A percentile compares a stretch with the other conserved stretches of the same genome.
These are phyloP conservation scores for Protophormia terraenovae DNA, from an alignment of 2,888 invertebrate genomes.

Conservation along the genomic window DNA sequence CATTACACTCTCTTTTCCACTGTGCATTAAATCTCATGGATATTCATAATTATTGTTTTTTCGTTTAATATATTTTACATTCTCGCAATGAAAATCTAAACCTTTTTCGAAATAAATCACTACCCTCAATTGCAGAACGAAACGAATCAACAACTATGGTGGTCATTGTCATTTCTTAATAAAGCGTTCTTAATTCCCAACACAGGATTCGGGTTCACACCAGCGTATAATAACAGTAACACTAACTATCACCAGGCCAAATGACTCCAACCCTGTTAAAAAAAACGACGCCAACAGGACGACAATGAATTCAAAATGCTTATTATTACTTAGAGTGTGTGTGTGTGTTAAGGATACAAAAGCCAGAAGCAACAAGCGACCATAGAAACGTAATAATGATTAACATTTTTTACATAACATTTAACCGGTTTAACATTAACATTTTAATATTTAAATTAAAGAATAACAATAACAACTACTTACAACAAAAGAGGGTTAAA, in stretches of 20 bases:
- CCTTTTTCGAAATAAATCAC: slow-evolving; percentile 54
- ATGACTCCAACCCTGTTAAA: slow-evolving; percentile 71
- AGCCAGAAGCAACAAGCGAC: slow-evolving; percentile 46
- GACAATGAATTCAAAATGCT: slow-evolving; percentile 66
- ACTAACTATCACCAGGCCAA: slow-evolving; percentile 73
- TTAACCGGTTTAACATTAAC: slow-evolving; percentile 73
- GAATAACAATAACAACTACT: background rate
- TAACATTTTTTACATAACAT: slow-evolving; percentile 75
- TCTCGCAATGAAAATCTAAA: slow-evolving; percentile 43
- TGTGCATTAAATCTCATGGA: slow-evolving; percentile 35
- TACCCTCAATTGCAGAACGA: slow-evolving; percentile 51
- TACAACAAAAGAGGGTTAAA: slow-evolving; percentile 47
- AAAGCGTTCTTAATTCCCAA: slow-evolving; percentile 47
- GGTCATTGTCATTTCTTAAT: slow-evolving; percentile 59
- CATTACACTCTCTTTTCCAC: slow-evolving; percentile 17
- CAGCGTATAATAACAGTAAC: slow-evolving; percentile 59
- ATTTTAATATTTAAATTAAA: slow-evolving; percentile 40
- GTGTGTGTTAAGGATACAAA: background rate
- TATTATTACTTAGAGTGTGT: slow-evolving; percentile 22
- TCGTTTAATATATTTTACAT: background rate
- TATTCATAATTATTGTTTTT: slow-evolving; percentile 30
- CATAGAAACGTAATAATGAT: slow-evolving; percentile 42
- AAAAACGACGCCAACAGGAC: slow-evolving; percentile 70
- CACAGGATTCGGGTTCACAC: slow-evolving; percentile 41
- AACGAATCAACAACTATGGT: slow-evolving; percentile 46